These are phyloP conservation scores for Sebastiscus tertius DNA, from an alignment of 2,797 vertebrate genomes.

Conservation along the genomic window DNA sequence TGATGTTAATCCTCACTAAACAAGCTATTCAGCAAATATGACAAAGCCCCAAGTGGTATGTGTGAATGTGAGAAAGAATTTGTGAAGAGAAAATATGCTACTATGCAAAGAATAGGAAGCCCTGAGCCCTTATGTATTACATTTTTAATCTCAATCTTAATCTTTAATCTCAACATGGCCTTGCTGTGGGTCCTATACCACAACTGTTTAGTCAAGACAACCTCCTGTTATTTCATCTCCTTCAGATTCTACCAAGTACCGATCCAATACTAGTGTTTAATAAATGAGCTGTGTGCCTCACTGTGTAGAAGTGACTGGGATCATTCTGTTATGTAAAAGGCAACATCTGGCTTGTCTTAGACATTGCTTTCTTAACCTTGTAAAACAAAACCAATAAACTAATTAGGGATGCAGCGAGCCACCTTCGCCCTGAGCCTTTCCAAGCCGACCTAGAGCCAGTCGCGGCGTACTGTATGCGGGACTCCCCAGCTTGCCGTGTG, in stretches of 20 bases:
- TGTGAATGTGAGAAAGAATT: slow-evolving; percentile 39
- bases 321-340: no score
- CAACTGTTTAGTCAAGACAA: slow-evolving; percentile 30
- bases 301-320: no score
- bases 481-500: no score
- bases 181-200: slow-evolving; percentile 37
- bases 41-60: slow-evolving; percentile 23
- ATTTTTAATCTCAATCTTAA: slow-evolving; percentile 54
- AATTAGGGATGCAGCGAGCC: no score
- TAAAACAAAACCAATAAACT: no score
- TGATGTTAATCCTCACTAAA: slow-evolving; percentile 71
- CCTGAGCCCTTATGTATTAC: slow-evolving; percentile 32
- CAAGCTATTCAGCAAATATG: slow-evolving; percentile 63
- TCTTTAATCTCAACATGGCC: slow-evolving; percentile 53
- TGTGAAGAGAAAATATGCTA: slow-evolving; percentile 27
- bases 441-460: no score
- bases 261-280: no score
- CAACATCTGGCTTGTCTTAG: no score
- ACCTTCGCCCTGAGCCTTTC: no score
- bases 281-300: no score
- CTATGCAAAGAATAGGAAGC: slow-evolving; percentile 7
- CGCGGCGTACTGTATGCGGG: no score
- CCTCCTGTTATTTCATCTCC: not conserved
- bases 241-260: not conserved
- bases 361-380: no score